Conservation (phyloP, 1,140 invertebrate genomes). For the Gryon sp. region DNA sequence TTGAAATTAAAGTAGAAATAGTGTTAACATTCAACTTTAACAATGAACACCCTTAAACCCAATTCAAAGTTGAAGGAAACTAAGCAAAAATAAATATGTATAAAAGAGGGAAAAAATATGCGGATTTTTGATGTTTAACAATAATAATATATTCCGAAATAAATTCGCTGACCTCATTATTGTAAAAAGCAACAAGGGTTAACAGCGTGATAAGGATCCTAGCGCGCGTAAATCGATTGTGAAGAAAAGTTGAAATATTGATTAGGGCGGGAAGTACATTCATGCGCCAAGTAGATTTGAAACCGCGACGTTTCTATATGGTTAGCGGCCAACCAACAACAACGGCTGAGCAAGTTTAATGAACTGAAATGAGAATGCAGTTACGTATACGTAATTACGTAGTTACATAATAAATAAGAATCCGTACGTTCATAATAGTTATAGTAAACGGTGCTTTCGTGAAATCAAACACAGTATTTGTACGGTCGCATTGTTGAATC, state of each 20-base stretch:
- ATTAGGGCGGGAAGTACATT: conserved; percentile 18
- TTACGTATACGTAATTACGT: conserved; percentile 27
- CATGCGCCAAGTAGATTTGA: conserved; percentile 17
- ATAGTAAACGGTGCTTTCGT: neutral
- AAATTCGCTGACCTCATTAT: conserved; percentile 46
- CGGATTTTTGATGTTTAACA: neutral
- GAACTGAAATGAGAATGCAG: conserved; percentile 49
- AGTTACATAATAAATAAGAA: conserved; percentile 8
- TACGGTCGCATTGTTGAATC: neutral
- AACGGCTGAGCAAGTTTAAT: conserved; percentile 47
- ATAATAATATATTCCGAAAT: conserved; percentile 8
- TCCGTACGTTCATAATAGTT: neutral
- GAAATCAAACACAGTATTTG: conserved; percentile 14
- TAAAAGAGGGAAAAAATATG: neutral
- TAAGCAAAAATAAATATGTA: neutral
- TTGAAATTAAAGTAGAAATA: no score
- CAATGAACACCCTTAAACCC: no score
- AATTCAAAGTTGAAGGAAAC: no score
- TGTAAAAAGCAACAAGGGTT: conserved; percentile 52
- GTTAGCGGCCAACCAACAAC: conserved; percentile 14
- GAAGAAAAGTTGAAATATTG: conserved; percentile 54
- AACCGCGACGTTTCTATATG: conserved; percentile 6
- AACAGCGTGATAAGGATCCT: conserved; percentile 55
- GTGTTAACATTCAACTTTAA: no score
- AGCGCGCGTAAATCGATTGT: conserved; percentile 43